These are phyloP conservation scores for Pantherophis vulpinus DNA, from an alignment of 2,797 vertebrate genomes.

Conservation along the genomic window DNA sequence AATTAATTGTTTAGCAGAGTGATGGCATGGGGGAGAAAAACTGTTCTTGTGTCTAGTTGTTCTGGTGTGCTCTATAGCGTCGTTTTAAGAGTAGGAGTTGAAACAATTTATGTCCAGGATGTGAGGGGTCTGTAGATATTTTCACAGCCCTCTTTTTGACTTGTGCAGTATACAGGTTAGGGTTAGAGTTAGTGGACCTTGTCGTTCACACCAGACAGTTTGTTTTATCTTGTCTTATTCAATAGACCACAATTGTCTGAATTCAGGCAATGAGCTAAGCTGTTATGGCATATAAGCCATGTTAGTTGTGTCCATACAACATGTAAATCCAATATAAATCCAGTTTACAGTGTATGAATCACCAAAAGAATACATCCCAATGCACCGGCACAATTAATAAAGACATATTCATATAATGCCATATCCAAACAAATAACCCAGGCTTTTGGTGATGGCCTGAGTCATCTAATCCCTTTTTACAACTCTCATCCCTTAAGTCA, in stretches of 20 bases:
- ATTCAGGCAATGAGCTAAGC: neutral
- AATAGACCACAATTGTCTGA: neutral
- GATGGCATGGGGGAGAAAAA: too few relatives aligned
- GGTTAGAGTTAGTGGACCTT: too few relatives aligned
- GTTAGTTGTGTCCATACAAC: neutral
- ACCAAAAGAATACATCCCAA: neutral
- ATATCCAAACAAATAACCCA: neutral
- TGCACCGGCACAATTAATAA: neutral
- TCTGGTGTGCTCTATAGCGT: too few relatives aligned
- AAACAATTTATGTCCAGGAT: too few relatives aligned
- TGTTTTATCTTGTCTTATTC: neutral
- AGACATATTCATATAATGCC: neutral
- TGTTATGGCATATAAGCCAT: neutral
- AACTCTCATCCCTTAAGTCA: too few relatives aligned
- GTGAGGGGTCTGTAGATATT: too few relatives aligned
- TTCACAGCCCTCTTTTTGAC: too few relatives aligned
- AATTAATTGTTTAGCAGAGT: too few relatives aligned
- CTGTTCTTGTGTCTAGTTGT: too few relatives aligned
- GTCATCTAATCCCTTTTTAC: neutral
- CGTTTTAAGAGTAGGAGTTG: too few relatives aligned
- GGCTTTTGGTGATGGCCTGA: neutral
- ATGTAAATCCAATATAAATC: neutral
- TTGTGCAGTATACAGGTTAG: too few relatives aligned
- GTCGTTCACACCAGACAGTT: neutral
- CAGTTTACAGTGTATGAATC: neutral